Base-by-base conservation (phyloP, 2,888 invertebrate species). In the Cryptosula pallasiana region DNA sequence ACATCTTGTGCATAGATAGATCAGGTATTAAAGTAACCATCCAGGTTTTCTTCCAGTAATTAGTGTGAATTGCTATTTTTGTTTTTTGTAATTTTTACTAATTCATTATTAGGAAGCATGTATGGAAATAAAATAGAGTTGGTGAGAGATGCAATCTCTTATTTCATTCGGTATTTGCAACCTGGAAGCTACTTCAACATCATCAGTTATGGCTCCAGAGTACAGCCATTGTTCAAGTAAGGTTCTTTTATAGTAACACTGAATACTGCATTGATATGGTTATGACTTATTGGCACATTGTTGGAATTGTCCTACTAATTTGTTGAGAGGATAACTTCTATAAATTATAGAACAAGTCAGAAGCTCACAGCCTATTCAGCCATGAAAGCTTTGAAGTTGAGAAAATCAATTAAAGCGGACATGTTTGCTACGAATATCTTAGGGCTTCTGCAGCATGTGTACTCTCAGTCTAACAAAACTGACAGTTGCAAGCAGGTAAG, bases 131-230 rank as follows among this genome's bases (percentile, higher is more conserved):
- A 63, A 32, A 32, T 63, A 13, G 63, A 20, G 9, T 32, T 25
- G 13, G 32, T 63, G n/a, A 27, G 32, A 27, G 63, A 63, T 5
- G 27, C 63, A 13, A 32, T 63, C 32, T 13, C 27, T 25, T 34
- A 63, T 63, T 63, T 63, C 27, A 63, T 63, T 9, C 2, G 63
- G 32, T 63, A 9, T 34, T 27, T 63, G 32, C 27, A 32, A 32
- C 63, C 63, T 25, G 63, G 63, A 27, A 63, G 63, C 32, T 63
- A 32, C 32, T 63, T 63, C n/a, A 63, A 63, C 63, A 63, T 63
- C 13, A 63, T 63, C 9, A 63, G 63, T 32, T 63, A 29, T 32
- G 63, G 63, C 9, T 63, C 63, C 32, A 63, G 29, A 27, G 34
- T 63, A 5, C 29, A 34, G n/a, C 32, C 63, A 13, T 27, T 63